A percentile compares a stretch with the other conserved stretches of the same genome.
Conservation (phyloP, 2,113 vertebrate genomes). For the Pogona vitticeps region DNA sequence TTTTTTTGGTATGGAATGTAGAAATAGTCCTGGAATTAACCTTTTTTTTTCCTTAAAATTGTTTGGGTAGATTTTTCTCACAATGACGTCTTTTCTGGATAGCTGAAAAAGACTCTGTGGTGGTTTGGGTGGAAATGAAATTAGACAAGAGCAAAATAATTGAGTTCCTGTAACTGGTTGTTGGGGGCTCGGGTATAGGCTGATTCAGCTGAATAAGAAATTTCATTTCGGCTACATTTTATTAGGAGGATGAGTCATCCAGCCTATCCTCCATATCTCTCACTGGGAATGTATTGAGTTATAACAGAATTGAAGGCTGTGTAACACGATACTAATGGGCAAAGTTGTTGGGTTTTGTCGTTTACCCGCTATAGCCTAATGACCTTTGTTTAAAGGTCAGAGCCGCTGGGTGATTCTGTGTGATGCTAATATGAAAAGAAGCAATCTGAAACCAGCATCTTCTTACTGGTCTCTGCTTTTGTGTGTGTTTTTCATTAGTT, state of each 20-base stretch:
- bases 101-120: not conserved
- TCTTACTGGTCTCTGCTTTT: not conserved
- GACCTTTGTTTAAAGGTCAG: not conserved
- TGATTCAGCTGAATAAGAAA: not conserved
- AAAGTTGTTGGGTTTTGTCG: not conserved
- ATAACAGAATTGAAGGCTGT: not conserved
- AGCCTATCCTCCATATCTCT: not conserved
- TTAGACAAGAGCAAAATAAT: not conserved
- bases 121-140: not conserved
- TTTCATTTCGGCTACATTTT: not conserved
- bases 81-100: not conserved
- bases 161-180: not conserved
- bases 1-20: not conserved
- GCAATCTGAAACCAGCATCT: not conserved
- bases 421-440: conserved; percentile 3
- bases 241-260: not conserved
- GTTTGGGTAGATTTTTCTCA: not conserved
- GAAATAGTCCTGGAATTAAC: not conserved
- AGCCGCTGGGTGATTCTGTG: not conserved
- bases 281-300: not conserved
- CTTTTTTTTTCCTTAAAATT: not conserved
- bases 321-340: not conserved
- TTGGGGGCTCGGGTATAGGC: not conserved
- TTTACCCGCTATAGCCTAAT: not conserved
- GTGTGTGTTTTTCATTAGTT: not conserved